Conservation (phyloP, 2,113 vertebrate genomes). For the Notiomystis cincta region DNA sequence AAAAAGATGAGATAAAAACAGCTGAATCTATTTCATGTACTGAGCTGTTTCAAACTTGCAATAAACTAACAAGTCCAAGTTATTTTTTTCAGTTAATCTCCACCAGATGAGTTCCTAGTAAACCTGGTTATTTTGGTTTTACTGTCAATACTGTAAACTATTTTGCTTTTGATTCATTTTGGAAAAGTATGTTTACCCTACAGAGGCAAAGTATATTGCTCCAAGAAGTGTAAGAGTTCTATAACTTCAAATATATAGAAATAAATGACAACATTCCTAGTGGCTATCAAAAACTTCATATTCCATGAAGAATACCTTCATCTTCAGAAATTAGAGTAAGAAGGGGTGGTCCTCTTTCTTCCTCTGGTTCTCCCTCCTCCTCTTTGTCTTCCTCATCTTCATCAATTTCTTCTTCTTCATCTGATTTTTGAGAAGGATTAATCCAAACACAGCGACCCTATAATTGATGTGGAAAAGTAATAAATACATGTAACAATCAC, state of each 20-base stretch:
- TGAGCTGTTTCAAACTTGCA: not conserved
- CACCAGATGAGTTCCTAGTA: not conserved
- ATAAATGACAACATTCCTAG: not conserved
- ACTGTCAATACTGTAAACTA: not conserved
- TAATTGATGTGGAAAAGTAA: not conserved
- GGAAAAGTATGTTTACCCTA: not conserved
- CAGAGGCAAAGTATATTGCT: not conserved
- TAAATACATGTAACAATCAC: not conserved
- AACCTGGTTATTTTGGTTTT: not conserved
- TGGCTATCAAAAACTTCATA: not conserved
- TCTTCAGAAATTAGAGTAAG: conserved; percentile 90
- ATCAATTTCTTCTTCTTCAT: conserved; percentile 54
- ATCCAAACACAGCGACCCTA: conserved; percentile 92
- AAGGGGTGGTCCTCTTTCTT: conserved; percentile 87
- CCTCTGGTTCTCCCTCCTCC: conserved; percentile 75
- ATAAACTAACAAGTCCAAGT: not conserved
- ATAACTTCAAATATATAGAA: not conserved
- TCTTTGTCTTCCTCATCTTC: conserved; percentile 75
- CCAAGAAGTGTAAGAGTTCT: not conserved
- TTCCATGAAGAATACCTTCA: conserved; percentile 74
- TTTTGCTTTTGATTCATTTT: not conserved
- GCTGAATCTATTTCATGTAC: not conserved
- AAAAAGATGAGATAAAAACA: not conserved
- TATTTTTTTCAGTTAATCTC: not conserved
- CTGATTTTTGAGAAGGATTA: conserved; percentile 78